These are phyloP conservation scores for Nautilus pompilius DNA, from an alignment of 1,140 invertebrate genomes.

Conservation along the genomic window DNA sequence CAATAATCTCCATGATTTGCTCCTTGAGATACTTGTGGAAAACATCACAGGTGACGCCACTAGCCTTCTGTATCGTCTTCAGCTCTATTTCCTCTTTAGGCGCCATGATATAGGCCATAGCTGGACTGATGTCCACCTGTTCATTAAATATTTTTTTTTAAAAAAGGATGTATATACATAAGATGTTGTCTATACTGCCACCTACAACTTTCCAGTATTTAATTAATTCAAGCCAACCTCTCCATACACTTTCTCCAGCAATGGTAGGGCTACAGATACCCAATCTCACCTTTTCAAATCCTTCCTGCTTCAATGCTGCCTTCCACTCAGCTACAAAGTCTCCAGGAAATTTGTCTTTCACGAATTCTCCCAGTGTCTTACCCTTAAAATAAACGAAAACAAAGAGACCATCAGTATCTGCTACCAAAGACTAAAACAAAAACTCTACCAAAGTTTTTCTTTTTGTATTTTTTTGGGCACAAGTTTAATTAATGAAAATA, in stretches of 20 bases:
- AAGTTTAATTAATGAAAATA: no score
- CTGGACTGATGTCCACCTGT: constrained; percentile 82
- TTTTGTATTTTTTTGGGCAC: no score
- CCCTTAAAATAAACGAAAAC: constrained; percentile 57
- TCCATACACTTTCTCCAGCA: no score
- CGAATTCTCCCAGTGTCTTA: constrained; percentile 87
- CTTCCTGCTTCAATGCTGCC: constrained; percentile 68
- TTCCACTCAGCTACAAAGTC: constrained; percentile 93
- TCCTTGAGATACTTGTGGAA: constrained; percentile 96
- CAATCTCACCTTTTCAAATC: constrained; percentile 78
- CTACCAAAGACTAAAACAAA: no score
- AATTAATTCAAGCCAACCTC: no score
- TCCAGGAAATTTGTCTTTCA: constrained; percentile 90
- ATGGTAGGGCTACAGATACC: no score
- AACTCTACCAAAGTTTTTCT: no score
- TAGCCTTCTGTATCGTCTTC: constrained; percentile 90
- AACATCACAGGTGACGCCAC: constrained; percentile 87
- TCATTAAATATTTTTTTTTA: constrained; percentile 4
- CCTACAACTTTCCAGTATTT: no score
- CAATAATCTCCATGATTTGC: constrained; percentile 98
- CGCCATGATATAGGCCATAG: constrained; percentile 83
- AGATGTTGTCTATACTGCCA: no score
- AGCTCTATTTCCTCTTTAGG: constrained; percentile 95
- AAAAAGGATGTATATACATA: no score
- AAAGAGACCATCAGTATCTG: not conserved